phyloP scores from a whole-genome alignment of 2,113 vertebrate genomes.

The Otocyon megalotis region DNA sequence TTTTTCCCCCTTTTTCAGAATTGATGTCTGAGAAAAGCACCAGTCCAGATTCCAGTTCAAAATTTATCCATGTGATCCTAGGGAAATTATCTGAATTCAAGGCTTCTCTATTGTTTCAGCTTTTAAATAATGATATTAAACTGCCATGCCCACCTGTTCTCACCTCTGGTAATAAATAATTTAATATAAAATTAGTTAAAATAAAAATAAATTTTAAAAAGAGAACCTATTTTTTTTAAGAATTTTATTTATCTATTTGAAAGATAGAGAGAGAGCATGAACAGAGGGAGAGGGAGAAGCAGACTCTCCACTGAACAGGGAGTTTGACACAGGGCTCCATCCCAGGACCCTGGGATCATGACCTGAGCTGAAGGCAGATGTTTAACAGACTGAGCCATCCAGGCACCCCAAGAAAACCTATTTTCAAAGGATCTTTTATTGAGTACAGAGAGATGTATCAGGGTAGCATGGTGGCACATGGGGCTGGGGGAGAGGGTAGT shows the following conservation, averaged over 20 bases:
- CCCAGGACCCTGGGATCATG: no score
- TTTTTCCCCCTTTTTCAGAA: not conserved
- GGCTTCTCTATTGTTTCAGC: not conserved
- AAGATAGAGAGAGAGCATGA: no score
- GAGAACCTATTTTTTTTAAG: not conserved
- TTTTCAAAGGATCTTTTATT: not conserved
- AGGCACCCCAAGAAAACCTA: not conserved
- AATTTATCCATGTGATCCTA: not conserved
- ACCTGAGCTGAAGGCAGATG: no score
- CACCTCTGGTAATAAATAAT: not conserved
- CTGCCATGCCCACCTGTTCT: not conserved
- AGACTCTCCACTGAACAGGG: no score
- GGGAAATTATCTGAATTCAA: not conserved
- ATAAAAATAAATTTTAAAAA: not conserved
- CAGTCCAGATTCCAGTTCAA: not conserved
- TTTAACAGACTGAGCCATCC: no score
- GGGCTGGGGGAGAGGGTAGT: fast-evolving
- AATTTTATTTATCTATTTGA: no score
- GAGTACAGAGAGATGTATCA: not conserved
- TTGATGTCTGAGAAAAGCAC: not conserved
- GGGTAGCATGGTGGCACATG: fast-evolving
- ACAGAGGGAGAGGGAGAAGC: no score
- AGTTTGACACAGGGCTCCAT: no score
- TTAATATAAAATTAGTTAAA: not conserved
- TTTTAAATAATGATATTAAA: not conserved